Conservation (phyloP, 2,888 invertebrate species). For the Lasioglossum marginatum region DNA sequence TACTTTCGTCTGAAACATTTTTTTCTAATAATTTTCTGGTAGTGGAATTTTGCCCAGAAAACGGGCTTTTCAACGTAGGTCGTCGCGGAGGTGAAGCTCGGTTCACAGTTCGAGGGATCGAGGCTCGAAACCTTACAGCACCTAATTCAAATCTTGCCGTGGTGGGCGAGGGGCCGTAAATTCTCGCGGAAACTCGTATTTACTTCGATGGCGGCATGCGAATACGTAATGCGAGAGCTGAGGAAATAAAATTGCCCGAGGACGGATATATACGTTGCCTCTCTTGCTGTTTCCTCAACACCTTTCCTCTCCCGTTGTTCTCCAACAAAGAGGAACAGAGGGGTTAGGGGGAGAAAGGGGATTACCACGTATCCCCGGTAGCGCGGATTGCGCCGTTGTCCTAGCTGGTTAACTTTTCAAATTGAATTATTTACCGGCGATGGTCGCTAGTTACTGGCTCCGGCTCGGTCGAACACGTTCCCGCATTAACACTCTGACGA, state of each 20-base stretch:
- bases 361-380: conserved; percentile 29
- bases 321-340: not conserved
- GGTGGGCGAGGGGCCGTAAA: conserved; percentile 11
- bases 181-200: conserved; percentile 8
- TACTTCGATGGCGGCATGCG: not conserved
- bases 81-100: not conserved
- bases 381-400: not conserved
- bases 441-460: conserved; percentile 18
- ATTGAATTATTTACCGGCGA: conserved; percentile 46
- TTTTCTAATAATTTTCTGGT: too few species aligned
- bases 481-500: conserved; percentile 9
- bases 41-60: too few species aligned
- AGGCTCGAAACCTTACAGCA: not conserved
- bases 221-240: not conserved
- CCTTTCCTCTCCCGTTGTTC: not conserved
- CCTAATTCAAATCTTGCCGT: conserved; percentile 1
- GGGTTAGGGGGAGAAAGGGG: not conserved
- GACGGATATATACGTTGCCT: not conserved
- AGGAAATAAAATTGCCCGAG: conserved; percentile 2
- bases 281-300: not conserved
- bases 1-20: too few species aligned
- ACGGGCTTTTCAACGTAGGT: too few species aligned
- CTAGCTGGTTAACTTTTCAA: conserved; percentile 43
- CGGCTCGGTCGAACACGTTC: not conserved
- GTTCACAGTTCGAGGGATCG: not conserved